phyloP scores from a whole-genome alignment of 2,113 vertebrate genomes.

The Halcyon malimbica region DNA sequence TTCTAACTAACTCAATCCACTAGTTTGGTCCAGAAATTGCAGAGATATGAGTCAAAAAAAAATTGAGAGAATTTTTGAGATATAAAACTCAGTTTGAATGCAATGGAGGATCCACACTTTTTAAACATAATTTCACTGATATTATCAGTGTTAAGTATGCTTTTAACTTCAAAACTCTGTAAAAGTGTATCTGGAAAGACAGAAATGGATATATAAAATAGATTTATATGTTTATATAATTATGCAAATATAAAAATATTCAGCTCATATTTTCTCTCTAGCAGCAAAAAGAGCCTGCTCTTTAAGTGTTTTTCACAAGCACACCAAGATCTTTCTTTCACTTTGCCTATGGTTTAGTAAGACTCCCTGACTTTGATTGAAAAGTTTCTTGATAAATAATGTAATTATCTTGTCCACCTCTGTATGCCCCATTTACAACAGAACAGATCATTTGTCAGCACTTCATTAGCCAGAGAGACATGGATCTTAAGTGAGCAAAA shows the following conservation, averaged over 20 bases:
- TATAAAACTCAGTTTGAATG: not conserved
- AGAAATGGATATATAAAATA: not conserved
- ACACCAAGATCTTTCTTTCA: not conserved
- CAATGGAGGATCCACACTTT: not conserved
- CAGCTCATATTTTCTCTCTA: not conserved
- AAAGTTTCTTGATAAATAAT: slow-evolving; percentile 17
- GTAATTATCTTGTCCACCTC: slow-evolving; percentile 21
- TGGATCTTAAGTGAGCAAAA: not conserved
- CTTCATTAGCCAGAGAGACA: not conserved
- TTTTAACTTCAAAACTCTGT: not conserved
- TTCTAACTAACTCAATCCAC: not conserved
- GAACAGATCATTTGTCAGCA: not conserved
- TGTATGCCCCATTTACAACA: not conserved
- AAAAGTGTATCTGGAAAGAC: not conserved
- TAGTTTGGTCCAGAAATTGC: not conserved
- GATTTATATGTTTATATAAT: not conserved
- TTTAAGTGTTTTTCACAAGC: not conserved
- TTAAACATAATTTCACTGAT: not conserved
- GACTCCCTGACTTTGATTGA: not conserved
- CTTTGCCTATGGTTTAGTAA: not conserved
- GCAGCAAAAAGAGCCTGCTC: not conserved
- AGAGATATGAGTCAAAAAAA: not conserved
- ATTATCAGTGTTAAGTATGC: not conserved
- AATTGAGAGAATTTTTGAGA: not conserved
- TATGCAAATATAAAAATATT: not conserved